Percentiles rank a stretch among this genome's conserved stretches.
phyloP scores from a whole-genome alignment of 1,140 invertebrate genomes.

The Drosophila kohkoa region DNA sequence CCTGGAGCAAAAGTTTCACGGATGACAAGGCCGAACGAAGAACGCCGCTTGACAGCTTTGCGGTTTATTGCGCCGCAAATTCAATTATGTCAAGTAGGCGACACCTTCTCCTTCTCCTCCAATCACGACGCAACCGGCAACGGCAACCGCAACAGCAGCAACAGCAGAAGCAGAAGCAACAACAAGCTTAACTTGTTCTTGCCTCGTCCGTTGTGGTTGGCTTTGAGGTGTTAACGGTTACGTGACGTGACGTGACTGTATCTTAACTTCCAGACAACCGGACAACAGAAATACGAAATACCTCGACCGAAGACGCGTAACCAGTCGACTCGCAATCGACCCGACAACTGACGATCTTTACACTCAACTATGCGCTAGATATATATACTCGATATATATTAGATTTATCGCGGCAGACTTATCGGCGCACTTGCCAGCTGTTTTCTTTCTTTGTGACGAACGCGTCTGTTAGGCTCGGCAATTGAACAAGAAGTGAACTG shows the following conservation, averaged over 20 bases:
- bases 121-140: conserved; percentile 36
- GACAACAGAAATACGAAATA: not conserved
- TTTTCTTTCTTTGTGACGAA: conserved; percentile 6
- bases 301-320: conserved; percentile 27
- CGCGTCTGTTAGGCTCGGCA: conserved; percentile 60
- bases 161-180: conserved; percentile 11
- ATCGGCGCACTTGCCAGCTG: conserved; percentile 35
- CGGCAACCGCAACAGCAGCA: conserved; percentile 2
- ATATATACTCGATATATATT: conserved; percentile 7
- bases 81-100: conserved; percentile 40
- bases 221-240: conserved; percentile 34
- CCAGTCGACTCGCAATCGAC: conserved; percentile 31
- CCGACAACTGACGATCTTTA: conserved; percentile 41
- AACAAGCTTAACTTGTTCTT: conserved; percentile 65
- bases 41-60: conserved; percentile 1
- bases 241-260: conserved; percentile 17
- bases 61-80: conserved; percentile 39
- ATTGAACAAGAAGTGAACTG: conserved; percentile 65
- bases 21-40: conserved; percentile 18
- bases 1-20: conserved; percentile 29
- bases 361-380: not conserved
- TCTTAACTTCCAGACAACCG: conserved; percentile 6
- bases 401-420: not conserved
- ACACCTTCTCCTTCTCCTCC: not conserved
- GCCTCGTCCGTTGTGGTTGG: not conserved